A percentile compares a stretch with the other conserved stretches of the same genome.
These are phyloP conservation scores for Rhea pennata DNA, from an alignment of 2,113 vertebrate genomes.

Conservation along the genomic window DNA sequence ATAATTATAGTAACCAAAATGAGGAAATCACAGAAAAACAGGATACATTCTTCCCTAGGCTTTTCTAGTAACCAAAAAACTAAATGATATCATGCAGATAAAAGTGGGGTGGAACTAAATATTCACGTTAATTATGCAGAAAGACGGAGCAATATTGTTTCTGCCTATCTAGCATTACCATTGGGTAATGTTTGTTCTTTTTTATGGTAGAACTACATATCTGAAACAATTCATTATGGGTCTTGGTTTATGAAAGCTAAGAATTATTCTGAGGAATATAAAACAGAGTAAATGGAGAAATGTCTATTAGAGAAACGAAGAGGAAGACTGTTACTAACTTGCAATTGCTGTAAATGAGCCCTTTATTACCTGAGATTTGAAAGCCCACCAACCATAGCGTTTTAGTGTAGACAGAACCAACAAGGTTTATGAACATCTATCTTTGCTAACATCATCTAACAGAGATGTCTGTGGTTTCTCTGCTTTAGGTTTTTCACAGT, in stretches of 20 bases:
- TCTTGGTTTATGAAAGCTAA: slow-evolving; percentile 26
- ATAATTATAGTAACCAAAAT: not conserved
- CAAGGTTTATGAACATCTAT: not conserved
- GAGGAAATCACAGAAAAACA: not conserved
- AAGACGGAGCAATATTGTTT: slow-evolving; percentile 29
- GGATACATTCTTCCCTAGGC: not conserved
- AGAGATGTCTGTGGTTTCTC: not conserved
- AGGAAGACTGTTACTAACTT: not conserved
- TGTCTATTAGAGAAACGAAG: not conserved
- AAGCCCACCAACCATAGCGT: not conserved
- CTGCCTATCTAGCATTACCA: slow-evolving; percentile 14
- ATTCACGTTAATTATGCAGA: slow-evolving; percentile 37
- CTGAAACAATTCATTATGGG: slow-evolving; percentile 22
- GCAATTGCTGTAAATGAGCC: slow-evolving; percentile 1
- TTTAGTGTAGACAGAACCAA: not conserved
- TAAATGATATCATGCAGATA: not conserved
- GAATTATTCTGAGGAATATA: slow-evolving; percentile 31
- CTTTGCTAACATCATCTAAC: not conserved
- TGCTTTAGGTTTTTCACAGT: not conserved
- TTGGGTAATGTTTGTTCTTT: not conserved
- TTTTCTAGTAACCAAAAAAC: slow-evolving; percentile 20
- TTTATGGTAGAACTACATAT: slow-evolving; percentile 24
- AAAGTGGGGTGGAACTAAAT: not conserved
- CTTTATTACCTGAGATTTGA: slow-evolving; percentile 8
- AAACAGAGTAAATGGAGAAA: slow-evolving; percentile 5